Conservation (phyloP, 2,888 invertebrate genomes). For the Drosophila borealis region DNA sequence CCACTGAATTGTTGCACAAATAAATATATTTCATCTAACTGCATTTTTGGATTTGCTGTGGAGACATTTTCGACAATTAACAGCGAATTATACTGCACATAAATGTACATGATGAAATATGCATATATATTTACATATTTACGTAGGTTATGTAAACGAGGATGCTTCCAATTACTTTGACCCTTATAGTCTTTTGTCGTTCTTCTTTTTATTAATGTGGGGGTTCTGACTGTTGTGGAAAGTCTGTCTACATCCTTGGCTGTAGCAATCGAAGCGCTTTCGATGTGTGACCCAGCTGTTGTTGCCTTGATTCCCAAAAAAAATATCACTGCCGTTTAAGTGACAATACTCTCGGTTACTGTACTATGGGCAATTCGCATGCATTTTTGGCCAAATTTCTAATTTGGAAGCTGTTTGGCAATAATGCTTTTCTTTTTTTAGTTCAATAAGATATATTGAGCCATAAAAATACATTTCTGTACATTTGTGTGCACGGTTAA, state of each 20-base stretch:
- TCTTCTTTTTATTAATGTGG: constrained; percentile 26
- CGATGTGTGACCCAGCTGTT: constrained; percentile 63
- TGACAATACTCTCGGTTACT: constrained; percentile 49
- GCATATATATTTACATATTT: background rate
- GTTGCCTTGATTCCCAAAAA: constrained; percentile 44
- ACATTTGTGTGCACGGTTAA: too few species aligned
- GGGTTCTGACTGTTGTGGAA: constrained; percentile 29
- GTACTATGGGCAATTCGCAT: constrained; percentile 22
- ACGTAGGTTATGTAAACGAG: constrained; percentile 5
- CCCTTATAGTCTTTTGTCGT: constrained; percentile 29
- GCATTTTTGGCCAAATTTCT: background rate
- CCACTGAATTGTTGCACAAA: background rate
- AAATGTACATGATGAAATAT: too few species aligned
- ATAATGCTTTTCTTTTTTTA: background rate
- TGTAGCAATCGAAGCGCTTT: constrained; percentile 47
- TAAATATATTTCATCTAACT: background rate
- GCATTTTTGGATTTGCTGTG: background rate
- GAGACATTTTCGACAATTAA: constrained; percentile 1
- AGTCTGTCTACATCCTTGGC: constrained; percentile 38
- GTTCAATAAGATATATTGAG: too few species aligned
- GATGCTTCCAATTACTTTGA: constrained; percentile 44
- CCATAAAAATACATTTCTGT: too few species aligned
- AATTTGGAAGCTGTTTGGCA: background rate
- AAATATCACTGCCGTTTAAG: constrained; percentile 45
- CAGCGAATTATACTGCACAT: constrained; percentile 2